phyloP scores from a whole-genome alignment of 1,140 invertebrate genomes.

The Solenopsis invicta region DNA sequence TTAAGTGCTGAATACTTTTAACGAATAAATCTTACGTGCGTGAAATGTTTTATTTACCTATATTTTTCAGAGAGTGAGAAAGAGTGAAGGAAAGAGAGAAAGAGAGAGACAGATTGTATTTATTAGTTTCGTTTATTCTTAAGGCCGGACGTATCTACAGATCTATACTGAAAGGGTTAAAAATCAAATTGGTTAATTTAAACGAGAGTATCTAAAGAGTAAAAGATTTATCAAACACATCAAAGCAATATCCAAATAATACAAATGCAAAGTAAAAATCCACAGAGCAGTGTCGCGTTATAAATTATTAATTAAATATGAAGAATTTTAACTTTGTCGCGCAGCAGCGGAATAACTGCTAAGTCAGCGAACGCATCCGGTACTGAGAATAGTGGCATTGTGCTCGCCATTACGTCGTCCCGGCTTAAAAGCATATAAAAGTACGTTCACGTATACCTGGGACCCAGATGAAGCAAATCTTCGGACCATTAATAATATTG shows the following conservation, averaged over 20 bases:
- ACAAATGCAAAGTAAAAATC: background rate
- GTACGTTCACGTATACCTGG: constrained; percentile 68
- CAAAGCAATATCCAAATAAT: background rate
- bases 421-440: constrained; percentile 45
- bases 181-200: constrained; percentile 3
- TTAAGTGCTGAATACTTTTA: too few relatives aligned
- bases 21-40: too few relatives aligned
- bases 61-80: too few relatives aligned
- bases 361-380: constrained; percentile 55
- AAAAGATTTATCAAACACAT: background rate
- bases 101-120: too few relatives aligned
- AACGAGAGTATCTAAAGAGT: background rate
- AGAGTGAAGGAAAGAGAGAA: too few relatives aligned
- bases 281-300: background rate
- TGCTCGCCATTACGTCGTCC: constrained; percentile 54
- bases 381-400: constrained; percentile 60
- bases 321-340: background rate
- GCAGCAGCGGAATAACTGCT: constrained; percentile 7
- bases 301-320: constrained; percentile 23
- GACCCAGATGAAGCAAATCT: constrained; percentile 67
- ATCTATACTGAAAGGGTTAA: background rate
- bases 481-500: constrained; percentile 79
- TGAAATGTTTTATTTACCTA: too few relatives aligned
- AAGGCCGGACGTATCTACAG: too few relatives aligned
- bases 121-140: too few relatives aligned